phyloP scores from a whole-genome alignment of 2,888 invertebrate genomes.

The Drosophila paranaensis region DNA sequence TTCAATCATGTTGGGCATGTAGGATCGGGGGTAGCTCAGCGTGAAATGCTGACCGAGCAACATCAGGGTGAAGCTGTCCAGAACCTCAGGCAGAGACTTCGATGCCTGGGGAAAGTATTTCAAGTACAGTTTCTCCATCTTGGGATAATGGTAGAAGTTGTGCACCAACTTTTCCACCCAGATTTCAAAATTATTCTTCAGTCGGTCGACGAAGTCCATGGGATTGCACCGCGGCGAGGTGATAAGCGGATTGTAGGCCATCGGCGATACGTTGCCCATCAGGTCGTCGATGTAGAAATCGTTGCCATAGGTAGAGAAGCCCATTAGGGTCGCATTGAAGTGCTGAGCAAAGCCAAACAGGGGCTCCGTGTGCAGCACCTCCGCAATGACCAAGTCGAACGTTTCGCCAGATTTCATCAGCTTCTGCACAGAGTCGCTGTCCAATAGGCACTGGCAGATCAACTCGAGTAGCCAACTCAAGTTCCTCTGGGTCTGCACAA shows the following conservation, averaged over 20 bases:
- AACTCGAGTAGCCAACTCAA: constrained; percentile 1
- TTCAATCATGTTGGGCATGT: constrained; percentile 83
- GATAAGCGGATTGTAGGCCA: constrained; percentile 76
- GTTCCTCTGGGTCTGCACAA: constrained; percentile 28
- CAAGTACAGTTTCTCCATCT: constrained; percentile 61
- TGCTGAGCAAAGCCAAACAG: constrained; percentile 75
- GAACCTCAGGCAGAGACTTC: constrained; percentile 55
- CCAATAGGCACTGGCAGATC: constrained; percentile 25
- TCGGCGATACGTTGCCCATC: constrained; percentile 75
- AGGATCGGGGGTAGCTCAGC: constrained; percentile 76
- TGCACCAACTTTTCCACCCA: constrained; percentile 54
- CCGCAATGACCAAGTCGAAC: constrained; percentile 83
- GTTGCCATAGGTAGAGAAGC: constrained; percentile 66
- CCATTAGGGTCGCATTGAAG: constrained; percentile 72
- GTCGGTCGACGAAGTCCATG: constrained; percentile 82
- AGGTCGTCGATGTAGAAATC: constrained; percentile 55
- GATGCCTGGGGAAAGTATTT: constrained; percentile 72
- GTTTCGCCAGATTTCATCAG: constrained; percentile 74
- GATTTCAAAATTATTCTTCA: constrained; percentile 71
- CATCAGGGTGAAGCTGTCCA: constrained; percentile 76
- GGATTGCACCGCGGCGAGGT: constrained; percentile 64
- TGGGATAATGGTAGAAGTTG: constrained; percentile 66
- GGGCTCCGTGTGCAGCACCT: constrained; percentile 79
- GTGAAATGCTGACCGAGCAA: constrained; percentile 82
- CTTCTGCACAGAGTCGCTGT: constrained; percentile 49